Base-by-base conservation (phyloP, 1,140 invertebrate species). In the Helicoverpa armigera region DNA sequence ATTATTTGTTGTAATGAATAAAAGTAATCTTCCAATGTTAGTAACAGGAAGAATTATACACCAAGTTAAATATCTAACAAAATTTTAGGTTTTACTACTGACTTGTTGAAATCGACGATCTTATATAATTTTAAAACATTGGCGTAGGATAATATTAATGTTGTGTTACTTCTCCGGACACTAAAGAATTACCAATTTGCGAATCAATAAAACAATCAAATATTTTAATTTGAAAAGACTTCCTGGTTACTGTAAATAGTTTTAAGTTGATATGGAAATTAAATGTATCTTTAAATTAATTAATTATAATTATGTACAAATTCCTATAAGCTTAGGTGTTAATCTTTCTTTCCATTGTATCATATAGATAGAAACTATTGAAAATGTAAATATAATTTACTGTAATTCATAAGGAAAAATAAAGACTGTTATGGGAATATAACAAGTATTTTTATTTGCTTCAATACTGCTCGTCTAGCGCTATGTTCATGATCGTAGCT, bases 391-490 rank as follows among this genome's bases (percentile, higher is more conserved):
- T 84, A 86, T 86, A 85, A 79, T 79, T 77, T 83, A 87, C 79
- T 16, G 73, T 87, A 86, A 85, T 86, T 87, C n/a, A 73, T 88
- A 88, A 89, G 84, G 84, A 90, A 89, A 43, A 92, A 87, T 91
- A 92, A 93, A 93, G 91, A 93, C 92, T 92, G 92, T 92, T 92
- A 90, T 89, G 92, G 92, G 92, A 89, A 90, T 84, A 85, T 81
- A 82, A 65, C 31, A 70, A 65, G 51, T 79, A 13, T 85, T 89
- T 84, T 87, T 81, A 85, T 87, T 83, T 48, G 16, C n/a, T 65
- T 72, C 3, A 67, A 4, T 11, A 43, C 9, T 10, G 3, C 4
- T 3, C 29, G 29, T 23, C 3, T 16, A n/a, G 31, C 14, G 29
- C 63, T 2, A 10, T n/a, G 14, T 48, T n/a, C 14, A 43, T 43